Evolutionary conservation across 1,140 invertebrate species (phyloP).

Genomic region (Drosophila navojoa): DNA sequence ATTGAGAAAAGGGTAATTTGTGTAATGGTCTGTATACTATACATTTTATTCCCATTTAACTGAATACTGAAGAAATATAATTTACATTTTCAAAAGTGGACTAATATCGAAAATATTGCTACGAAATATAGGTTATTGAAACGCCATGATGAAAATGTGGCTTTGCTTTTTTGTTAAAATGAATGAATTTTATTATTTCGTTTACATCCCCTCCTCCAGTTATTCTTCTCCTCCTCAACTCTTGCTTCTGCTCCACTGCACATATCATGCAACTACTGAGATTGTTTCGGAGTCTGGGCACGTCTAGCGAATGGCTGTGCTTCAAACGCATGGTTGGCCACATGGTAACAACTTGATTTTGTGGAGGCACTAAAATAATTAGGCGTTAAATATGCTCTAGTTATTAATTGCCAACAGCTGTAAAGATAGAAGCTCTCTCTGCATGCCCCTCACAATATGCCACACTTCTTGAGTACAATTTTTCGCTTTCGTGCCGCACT

Average conservation of each 20-base stretch:
- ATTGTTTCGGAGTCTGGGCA: slow-evolving; percentile 36
- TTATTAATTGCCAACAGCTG: slow-evolving; percentile 64
- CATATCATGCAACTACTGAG: slow-evolving; percentile 30
- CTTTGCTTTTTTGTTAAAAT: not conserved
- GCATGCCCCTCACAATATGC: slow-evolving; percentile 71
- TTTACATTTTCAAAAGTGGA: not conserved
- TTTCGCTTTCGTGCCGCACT: slow-evolving; percentile 75
- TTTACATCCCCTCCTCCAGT: not conserved
- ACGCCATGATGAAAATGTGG: not conserved
- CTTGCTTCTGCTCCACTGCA: slow-evolving; percentile 1
- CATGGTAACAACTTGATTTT: slow-evolving; percentile 68
- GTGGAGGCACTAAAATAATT: slow-evolving; percentile 63
- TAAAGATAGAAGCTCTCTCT: not conserved
- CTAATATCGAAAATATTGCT: not conserved
- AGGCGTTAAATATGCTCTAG: slow-evolving; percentile 80
- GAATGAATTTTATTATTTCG: not conserved
- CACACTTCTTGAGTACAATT: slow-evolving; percentile 82
- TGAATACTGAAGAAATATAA: too few relatives aligned
- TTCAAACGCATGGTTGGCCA: slow-evolving; percentile 68
- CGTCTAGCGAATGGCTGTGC: slow-evolving; percentile 30
- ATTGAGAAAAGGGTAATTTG: not conserved
- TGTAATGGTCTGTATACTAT: not conserved
- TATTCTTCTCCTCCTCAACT: too few relatives aligned
- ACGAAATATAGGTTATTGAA: not conserved
- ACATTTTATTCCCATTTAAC: too few relatives aligned